Base-by-base conservation (phyloP, 2,888 invertebrate species). In the Rhaphigaster nebulosa region DNA sequence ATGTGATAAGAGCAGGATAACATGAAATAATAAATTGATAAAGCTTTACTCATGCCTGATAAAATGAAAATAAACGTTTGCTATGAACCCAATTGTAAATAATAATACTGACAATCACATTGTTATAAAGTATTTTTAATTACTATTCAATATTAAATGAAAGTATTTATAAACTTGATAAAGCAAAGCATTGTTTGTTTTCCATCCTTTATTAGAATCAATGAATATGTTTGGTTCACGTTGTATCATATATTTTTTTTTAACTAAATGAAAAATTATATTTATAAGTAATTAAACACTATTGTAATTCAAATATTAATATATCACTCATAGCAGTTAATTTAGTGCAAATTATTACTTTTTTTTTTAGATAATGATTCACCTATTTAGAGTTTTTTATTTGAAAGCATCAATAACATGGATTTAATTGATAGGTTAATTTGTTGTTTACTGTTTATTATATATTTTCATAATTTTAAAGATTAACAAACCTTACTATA, bases 1-100 rank as follows among this genome's bases (percentile, higher is more conserved):
- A 76, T 34, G 70, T 76, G 70, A 76, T 76, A 76, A 76, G 70
- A 76, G 70, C 34, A 76, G 70, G 70, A 76, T 76, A 76, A 76
- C 70, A 76, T 76, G 70, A 76, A 76, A 76, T 76, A 76, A 38
- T 38, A 70, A 76, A 76, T 34, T 76, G 70, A 76, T 76, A 76
- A 76, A 76, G 70, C 34, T 38, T 76, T 76, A 76, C 70, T 76
- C 70, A 76, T 38, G 38, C 18, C 70, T 76, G 70, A 76, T 76
- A 76, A 76, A 76, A 76, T 3, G 15, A 76, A 76, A 34, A 38
- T 76, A 38, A 70, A 76, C 70, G 65, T 76, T 76, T 76, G 70
- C 70, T 76, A 23, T 38, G 20, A 38, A 65, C 38, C 38, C 70
- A 18, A 34, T 20, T 38, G 20, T 38, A 76, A 76, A 76, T 23